Evolutionary conservation across 2,797 vertebrate species (phyloP), one percentile per base, ranked within the genome.

Genomic region (Pangasius krempfi): DNA sequence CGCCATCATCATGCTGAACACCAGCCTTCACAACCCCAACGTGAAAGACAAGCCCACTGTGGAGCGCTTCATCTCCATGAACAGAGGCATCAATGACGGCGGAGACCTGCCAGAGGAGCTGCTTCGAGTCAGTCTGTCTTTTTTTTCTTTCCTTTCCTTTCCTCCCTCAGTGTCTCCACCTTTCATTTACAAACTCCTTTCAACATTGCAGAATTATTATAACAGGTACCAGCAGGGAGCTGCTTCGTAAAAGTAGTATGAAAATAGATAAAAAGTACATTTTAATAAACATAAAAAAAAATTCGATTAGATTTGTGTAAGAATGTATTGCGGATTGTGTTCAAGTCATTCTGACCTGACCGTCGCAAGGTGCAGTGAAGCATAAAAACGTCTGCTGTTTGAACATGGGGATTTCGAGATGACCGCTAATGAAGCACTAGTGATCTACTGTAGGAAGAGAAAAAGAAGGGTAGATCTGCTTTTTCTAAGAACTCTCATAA

Each of bases 1-100:
- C 0, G 98, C 98, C 91, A 97, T 99, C 95, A 99, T 99, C 95
- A 99, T 99, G 98, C 94, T 99, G 89, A 99, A 99, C 96, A 99
- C 98, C 92, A 99, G 98, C 94, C 97, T 99, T 88, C 98, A 99
- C 95, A 99, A 99, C 95, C 98, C 98, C 70, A 99, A 99, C 0
- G 98, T 99, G 90, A 98, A 98, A 88, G 98, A 99, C 94, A 99
- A 99, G 90, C 98, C 98, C 12, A 87, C 96, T 0, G 98, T 98
- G 33, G 98, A 99, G 87, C 94, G 98, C 3, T 99, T 99, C 94
- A 97, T 99, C 13, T 97, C 97, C 93, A 99, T 99, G 98, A 99
- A 99, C 94, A 96, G 98, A 0, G 98, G 98, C 92, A 99, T 99
- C 95, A 99, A 99, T 0, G 98, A 98, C 0, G 98, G 98, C 0